phyloP scores from a whole-genome alignment of 37 sponge, comb jelly and placozoan species.

The Petrosia ficiformis region DNA sequence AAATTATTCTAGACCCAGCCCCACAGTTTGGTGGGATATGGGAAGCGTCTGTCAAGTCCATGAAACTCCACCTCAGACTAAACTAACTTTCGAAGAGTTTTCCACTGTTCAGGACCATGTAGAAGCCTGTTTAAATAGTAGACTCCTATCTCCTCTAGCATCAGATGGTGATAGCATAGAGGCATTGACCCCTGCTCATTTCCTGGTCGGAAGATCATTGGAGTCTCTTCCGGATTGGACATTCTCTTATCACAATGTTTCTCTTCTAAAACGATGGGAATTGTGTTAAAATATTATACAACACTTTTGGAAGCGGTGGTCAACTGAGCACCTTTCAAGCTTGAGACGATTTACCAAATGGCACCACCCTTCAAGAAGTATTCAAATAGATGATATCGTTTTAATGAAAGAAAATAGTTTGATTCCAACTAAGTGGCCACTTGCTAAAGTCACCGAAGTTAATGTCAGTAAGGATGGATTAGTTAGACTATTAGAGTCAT shows the following conservation, averaged over 20 bases:
- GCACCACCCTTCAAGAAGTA: slow-evolving; percentile 7
- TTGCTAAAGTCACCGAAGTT: slow-evolving; percentile 24
- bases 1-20: slow-evolving; percentile 33
- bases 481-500: slow-evolving; percentile 21
- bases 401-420: slow-evolving; percentile 16
- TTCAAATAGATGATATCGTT: slow-evolving; percentile 35
- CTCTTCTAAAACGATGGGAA: slow-evolving; percentile 15
- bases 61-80: neutral
- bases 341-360: slow-evolving; percentile 22
- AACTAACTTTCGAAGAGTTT: too few species aligned
- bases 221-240: neutral
- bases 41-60: slow-evolving; percentile 30
- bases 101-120: slow-evolving; percentile 6
- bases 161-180: slow-evolving; percentile 31
- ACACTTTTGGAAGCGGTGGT: slow-evolving; percentile 45
- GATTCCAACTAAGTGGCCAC: slow-evolving; percentile 15
- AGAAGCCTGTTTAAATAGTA: slow-evolving; percentile 27
- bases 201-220: slow-evolving; percentile 34
- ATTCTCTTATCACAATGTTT: neutral
- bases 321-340: neutral
- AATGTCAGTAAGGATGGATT: slow-evolving; percentile 24
- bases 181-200: slow-evolving; percentile 42
- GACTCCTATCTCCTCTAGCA: slow-evolving; percentile 10
- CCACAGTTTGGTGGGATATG: slow-evolving; percentile 39
- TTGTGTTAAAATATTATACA: slow-evolving; percentile 11